phyloP scores from a whole-genome alignment of 1,140 invertebrate genomes.

The Augochlora pura region DNA sequence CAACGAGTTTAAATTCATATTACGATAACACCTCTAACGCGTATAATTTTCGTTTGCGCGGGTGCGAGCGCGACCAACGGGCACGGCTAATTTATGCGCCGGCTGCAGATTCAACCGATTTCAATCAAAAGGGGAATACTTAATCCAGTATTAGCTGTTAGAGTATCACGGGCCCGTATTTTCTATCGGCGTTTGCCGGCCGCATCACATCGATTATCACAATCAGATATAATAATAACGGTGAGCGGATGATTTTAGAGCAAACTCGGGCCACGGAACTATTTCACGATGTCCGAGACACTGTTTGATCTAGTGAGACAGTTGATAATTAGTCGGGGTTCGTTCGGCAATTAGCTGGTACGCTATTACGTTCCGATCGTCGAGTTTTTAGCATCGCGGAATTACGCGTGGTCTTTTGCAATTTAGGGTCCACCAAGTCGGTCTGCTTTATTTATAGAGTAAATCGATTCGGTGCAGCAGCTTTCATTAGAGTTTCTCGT shows the following conservation, averaged over 20 bases:
- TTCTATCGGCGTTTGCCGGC: slow-evolving; percentile 14
- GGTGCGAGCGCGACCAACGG: neutral
- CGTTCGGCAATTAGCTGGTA: neutral
- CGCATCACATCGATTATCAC: slow-evolving; percentile 25
- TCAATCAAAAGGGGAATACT: slow-evolving; percentile 45
- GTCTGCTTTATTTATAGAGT: too few species aligned
- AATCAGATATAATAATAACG: slow-evolving; percentile 7
- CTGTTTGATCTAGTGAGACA: neutral
- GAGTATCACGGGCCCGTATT: slow-evolving; percentile 22
- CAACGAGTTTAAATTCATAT: slow-evolving; percentile 42
- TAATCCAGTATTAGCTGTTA: slow-evolving; percentile 45
- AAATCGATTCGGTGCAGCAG: too few species aligned
- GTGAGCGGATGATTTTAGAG: too few species aligned
- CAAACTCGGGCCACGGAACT: neutral
- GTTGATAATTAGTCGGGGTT: neutral
- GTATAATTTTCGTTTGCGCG: slow-evolving; percentile 40
- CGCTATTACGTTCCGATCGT: too few species aligned
- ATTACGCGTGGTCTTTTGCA: too few species aligned
- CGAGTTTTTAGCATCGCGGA: too few species aligned
- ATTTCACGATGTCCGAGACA: neutral
- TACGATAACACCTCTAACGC: slow-evolving; percentile 34
- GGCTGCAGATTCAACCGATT: slow-evolving; percentile 40
- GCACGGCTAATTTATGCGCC: slow-evolving; percentile 34
- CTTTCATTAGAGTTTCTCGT: too few species aligned
- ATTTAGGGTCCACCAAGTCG: too few species aligned